Conservation (phyloP, 2,888 invertebrate genomes). For the Aproaerema taeniolella region DNA sequence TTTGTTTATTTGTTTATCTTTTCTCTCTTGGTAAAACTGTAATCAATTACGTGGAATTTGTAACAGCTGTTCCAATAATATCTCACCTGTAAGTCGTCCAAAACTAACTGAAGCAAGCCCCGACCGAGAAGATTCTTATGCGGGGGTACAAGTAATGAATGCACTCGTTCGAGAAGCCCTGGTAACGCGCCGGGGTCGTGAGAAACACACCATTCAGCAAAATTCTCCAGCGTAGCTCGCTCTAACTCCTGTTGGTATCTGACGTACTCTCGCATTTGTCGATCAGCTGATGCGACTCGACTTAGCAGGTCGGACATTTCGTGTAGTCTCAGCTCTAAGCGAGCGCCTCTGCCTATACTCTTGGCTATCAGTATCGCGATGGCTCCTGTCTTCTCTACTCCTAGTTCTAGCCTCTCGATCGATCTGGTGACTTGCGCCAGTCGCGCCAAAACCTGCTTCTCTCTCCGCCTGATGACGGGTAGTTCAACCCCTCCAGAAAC, state of each 20-base stretch:
- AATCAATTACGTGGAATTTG: too few relatives aligned
- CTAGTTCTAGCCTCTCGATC: conserved; percentile 47
- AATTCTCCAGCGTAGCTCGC: conserved; percentile 81
- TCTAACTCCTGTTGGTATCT: conserved; percentile 74
- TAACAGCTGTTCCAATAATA: too few relatives aligned
- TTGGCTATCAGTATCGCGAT: conserved; percentile 52
- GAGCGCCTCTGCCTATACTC: conserved; percentile 51
- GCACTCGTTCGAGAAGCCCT: conserved; percentile 81
- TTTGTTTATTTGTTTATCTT: too few relatives aligned
- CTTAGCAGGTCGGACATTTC: conserved; percentile 79
- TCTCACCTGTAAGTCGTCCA: conserved; percentile 62
- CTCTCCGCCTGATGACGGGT: conserved; percentile 79
- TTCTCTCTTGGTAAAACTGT: too few relatives aligned
- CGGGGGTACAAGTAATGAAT: conserved; percentile 77
- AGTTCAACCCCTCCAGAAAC: conserved; percentile 72
- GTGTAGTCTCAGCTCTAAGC: conserved; percentile 78
- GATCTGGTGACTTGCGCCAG: conserved; percentile 45
- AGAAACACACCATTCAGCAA: conserved; percentile 83
- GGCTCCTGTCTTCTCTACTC: conserved; percentile 43
- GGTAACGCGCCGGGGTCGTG: conserved; percentile 81
- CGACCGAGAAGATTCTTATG: conserved; percentile 58
- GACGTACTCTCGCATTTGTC: conserved; percentile 78
- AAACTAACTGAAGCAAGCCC: conserved; percentile 57
- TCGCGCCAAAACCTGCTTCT: conserved; percentile 77
- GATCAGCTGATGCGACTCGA: conserved; percentile 77